A percentile compares a stretch with the other conserved stretches of the same genome.
Evolutionary conservation across 2,797 vertebrate species (phyloP).

Genomic region (Coccyzus lansbergi): DNA sequence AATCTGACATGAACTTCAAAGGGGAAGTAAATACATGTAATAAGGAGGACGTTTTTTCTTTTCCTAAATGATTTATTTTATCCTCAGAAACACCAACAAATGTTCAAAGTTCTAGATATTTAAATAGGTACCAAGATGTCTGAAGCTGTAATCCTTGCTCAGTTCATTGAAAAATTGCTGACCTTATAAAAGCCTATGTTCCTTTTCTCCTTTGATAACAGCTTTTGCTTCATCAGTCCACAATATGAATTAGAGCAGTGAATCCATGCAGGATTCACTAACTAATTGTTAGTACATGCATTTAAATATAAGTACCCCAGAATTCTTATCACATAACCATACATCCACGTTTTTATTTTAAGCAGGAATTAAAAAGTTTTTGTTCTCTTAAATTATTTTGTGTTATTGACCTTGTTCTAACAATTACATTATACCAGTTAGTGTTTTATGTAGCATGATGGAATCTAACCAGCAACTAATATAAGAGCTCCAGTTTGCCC

Average conservation of each 20-base stretch:
- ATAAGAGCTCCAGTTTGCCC: slow-evolving; percentile 42
- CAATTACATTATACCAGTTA: slow-evolving; percentile 53
- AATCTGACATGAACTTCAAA: slow-evolving; percentile 71
- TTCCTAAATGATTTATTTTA: slow-evolving; percentile 68
- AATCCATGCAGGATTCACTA: slow-evolving; percentile 34
- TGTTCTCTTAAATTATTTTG: slow-evolving; percentile 34
- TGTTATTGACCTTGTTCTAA: slow-evolving; percentile 30
- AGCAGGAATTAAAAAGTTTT: slow-evolving; percentile 29
- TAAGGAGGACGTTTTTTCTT: slow-evolving; percentile 48
- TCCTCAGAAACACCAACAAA: slow-evolving; percentile 60
- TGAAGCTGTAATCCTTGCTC: slow-evolving; percentile 55
- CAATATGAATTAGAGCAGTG: slow-evolving; percentile 6
- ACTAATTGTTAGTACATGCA: slow-evolving; percentile 28
- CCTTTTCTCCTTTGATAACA: slow-evolving; percentile 47
- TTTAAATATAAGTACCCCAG: slow-evolving; percentile 19
- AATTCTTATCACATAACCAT: slow-evolving; percentile 9
- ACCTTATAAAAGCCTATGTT: slow-evolving; percentile 44
- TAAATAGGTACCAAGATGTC: slow-evolving; percentile 54
- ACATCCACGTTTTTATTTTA: slow-evolving; percentile 12
- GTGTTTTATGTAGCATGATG: slow-evolving; percentile 59
- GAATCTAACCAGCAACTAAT: slow-evolving; percentile 45
- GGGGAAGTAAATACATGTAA: slow-evolving; percentile 71
- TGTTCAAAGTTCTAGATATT: slow-evolving; percentile 62
- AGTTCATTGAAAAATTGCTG: slow-evolving; percentile 55
- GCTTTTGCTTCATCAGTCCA: slow-evolving; percentile 43